Conservation (phyloP, 2,797 vertebrate genomes). For the Sphaeramia orbicularis region DNA sequence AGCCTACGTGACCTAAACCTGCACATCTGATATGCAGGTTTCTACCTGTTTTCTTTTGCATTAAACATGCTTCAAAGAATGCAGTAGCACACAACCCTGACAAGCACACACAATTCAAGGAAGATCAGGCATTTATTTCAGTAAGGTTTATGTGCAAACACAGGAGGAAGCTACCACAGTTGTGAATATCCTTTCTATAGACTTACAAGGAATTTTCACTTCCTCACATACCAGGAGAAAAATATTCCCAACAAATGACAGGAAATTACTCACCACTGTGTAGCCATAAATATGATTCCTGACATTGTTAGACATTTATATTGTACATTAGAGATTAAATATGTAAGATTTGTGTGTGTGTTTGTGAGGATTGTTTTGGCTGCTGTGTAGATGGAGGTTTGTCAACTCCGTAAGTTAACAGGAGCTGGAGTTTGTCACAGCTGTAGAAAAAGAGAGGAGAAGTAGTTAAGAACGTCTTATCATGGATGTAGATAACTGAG, state of each 20-base stretch:
- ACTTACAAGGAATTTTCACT: constrained; percentile 34
- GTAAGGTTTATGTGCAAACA: not conserved
- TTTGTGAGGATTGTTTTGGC: too few species aligned
- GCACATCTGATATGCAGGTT: too few species aligned
- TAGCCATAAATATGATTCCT: not conserved
- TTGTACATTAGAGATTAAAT: not conserved
- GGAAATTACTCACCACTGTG: constrained; percentile 7
- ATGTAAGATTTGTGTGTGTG: too few species aligned
- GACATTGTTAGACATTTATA: constrained; percentile 1
- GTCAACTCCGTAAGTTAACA: too few species aligned
- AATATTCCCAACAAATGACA: constrained; percentile 20
- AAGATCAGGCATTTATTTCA: constrained; percentile 18
- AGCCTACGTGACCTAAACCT: too few species aligned
- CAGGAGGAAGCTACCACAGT: constrained; percentile 10
- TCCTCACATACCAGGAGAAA: constrained; percentile 23
- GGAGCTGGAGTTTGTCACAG: too few species aligned
- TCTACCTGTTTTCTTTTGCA: not conserved
- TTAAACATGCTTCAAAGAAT: not conserved
- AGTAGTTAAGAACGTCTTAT: too few species aligned
- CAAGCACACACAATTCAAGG: constrained; percentile 43
- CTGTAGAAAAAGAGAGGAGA: too few species aligned
- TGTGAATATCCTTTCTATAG: constrained; percentile 20
- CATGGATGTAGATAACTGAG: too few species aligned
- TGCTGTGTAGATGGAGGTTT: too few species aligned
- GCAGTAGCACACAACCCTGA: not conserved